Evolutionary conservation across 2,797 vertebrate genomes (phyloP).

Genomic region (Sus cebifrons): DNA sequence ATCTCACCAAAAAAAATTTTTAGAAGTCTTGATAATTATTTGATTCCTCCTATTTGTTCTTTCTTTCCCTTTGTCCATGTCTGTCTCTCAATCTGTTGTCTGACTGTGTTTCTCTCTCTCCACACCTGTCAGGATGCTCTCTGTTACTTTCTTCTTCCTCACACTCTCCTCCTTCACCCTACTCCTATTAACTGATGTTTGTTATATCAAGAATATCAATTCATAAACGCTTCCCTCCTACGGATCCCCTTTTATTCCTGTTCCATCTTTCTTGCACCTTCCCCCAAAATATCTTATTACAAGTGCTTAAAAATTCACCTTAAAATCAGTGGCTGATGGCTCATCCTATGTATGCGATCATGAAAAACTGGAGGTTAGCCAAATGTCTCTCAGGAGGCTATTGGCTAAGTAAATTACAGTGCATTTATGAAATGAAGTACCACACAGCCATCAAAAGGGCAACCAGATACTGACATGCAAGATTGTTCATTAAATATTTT

Average conservation of each 20-base stretch:
- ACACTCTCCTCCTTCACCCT: background rate
- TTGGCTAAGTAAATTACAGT: conserved; percentile 50
- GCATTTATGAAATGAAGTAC: conserved; percentile 43
- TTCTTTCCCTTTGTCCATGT: background rate
- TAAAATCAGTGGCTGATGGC: conserved; percentile 31
- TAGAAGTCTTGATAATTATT: background rate
- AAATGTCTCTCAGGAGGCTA: conserved; percentile 21
- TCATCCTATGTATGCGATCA: background rate
- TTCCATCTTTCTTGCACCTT: background rate
- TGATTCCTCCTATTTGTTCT: conserved; percentile 26
- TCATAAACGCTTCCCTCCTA: background rate
- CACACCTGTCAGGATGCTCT: background rate
- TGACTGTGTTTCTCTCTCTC: background rate
- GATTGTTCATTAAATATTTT: background rate
- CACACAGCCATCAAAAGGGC: background rate
- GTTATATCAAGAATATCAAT: conserved; percentile 30
- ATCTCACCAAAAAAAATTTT: conserved; percentile 31
- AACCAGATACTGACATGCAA: conserved; percentile 10
- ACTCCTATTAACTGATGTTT: background rate
- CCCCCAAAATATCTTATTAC: background rate
- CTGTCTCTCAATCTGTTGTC: background rate
- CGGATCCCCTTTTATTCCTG: background rate
- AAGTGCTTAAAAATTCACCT: conserved; percentile 13
- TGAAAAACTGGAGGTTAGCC: conserved; percentile 19
- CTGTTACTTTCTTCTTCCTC: background rate